A percentile compares a stretch with the other conserved stretches of the same genome.
phyloP scores from a whole-genome alignment of 1,140 invertebrate species.

The Achatina immaculata region DNA sequence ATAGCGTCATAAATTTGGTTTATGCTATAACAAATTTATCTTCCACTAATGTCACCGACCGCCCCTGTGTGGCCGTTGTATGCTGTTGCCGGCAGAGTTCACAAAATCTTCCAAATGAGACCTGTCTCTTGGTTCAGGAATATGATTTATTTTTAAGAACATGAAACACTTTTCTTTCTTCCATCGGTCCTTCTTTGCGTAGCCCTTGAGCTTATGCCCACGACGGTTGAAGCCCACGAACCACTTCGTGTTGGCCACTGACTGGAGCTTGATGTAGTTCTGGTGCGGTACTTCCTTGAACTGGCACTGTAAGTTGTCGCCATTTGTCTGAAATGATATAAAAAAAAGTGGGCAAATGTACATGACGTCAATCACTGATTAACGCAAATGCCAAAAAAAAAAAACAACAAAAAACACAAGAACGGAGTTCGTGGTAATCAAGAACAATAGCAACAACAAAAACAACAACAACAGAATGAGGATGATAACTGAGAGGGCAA shows the following conservation, averaged over 20 bases:
- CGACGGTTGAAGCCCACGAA: conserved; percentile 40
- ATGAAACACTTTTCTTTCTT: conserved; percentile 19
- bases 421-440: too few relatives aligned
- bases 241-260: conserved; percentile 35
- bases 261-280: conserved; percentile 38
- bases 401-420: too few relatives aligned
- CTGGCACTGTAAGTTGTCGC: conserved; percentile 14
- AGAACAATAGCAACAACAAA: too few relatives aligned
- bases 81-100: background rate
- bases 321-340: background rate
- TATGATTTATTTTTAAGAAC: conserved; percentile 12
- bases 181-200: background rate
- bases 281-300: conserved; percentile 25
- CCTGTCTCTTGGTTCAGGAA: background rate
- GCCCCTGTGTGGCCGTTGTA: background rate
- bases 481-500: too few relatives aligned
- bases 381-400: too few relatives aligned
- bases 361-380: too few relatives aligned
- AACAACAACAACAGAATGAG: too few relatives aligned
- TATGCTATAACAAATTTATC: background rate
- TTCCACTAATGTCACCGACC: background rate
- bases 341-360: too few relatives aligned
- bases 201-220: conserved; percentile 31
- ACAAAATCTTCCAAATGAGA: background rate
- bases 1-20: background rate